phyloP scores from a whole-genome alignment of 1,140 invertebrate species.

The Nasonia longicornis region DNA sequence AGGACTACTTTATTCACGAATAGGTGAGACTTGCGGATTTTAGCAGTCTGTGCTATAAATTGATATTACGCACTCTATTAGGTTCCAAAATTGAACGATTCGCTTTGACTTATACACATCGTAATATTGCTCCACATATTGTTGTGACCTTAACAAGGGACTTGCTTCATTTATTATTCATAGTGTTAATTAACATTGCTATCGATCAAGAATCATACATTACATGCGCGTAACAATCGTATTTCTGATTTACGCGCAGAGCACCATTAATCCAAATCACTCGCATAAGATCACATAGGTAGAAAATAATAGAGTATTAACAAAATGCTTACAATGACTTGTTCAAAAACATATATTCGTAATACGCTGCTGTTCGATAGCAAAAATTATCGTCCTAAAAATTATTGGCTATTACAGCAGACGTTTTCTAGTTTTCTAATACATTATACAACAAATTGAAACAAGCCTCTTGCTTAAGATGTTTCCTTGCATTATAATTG shows the following conservation, averaged over 20 bases:
- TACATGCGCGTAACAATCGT: too few species aligned
- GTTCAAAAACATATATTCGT: not conserved
- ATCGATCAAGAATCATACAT: not conserved
- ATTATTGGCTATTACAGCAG: too few species aligned
- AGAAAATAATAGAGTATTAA: not conserved
- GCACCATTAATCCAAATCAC: constrained; percentile 22
- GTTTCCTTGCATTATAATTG: constrained; percentile 37
- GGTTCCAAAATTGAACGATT: constrained; percentile 2
- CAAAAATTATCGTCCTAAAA: too few species aligned
- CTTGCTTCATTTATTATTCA: not conserved
- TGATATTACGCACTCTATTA: not conserved
- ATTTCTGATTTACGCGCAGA: not conserved
- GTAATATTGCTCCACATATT: constrained; percentile 35
- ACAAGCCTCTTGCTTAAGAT: constrained; percentile 33
- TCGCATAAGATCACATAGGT: not conserved
- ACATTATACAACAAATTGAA: constrained; percentile 9
- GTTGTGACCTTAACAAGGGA: constrained; percentile 17
- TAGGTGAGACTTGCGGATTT: too few species aligned
- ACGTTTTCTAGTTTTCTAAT: not conserved
- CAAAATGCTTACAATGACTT: not conserved
- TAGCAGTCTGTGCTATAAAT: too few species aligned
- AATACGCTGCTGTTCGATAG: too few species aligned
- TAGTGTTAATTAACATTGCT: not conserved
- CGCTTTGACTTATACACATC: not conserved
- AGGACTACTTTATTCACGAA: too few species aligned